Evolutionary conservation across 2,113 vertebrate genomes (phyloP).

Genomic region (Circaetus gallicus): DNA sequence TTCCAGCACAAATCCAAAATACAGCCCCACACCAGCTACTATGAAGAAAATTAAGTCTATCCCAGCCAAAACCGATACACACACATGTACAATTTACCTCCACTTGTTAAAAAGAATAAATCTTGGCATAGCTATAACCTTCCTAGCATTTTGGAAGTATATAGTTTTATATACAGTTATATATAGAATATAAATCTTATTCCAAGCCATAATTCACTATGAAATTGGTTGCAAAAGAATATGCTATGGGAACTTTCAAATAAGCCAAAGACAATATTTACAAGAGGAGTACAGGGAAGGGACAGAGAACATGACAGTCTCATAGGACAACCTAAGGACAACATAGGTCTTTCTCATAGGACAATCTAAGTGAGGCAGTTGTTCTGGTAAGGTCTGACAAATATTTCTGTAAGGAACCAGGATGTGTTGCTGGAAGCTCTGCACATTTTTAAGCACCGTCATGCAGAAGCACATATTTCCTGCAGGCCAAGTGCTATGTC

Average conservation of each 20-base stretch:
- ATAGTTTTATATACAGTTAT: neutral
- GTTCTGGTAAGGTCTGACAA: neutral
- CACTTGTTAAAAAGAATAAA: neutral
- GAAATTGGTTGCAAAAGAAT: neutral
- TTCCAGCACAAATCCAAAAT: too few relatives aligned
- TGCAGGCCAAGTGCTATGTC: rapidly evolving
- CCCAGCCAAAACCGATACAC: too few relatives aligned
- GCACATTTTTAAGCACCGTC: neutral
- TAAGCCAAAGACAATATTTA: neutral
- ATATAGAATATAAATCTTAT: neutral
- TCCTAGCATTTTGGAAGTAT: neutral
- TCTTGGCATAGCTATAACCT: neutral
- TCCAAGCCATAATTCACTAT: neutral
- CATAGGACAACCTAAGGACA: neutral
- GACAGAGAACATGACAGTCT: neutral
- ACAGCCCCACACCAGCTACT: too few relatives aligned
- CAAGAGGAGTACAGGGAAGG: neutral
- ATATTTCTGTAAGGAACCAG: neutral
- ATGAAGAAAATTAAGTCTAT: too few relatives aligned
- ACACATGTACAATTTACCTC: neutral
- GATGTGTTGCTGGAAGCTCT: neutral
- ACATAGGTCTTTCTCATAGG: neutral
- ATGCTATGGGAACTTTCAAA: neutral
- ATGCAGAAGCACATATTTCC: neutral
- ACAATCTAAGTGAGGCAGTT: neutral